A percentile compares a stretch with the other conserved stretches of the same genome.
Conservation (phyloP, 2,113 vertebrate species). For the Scopus umbretta region DNA sequence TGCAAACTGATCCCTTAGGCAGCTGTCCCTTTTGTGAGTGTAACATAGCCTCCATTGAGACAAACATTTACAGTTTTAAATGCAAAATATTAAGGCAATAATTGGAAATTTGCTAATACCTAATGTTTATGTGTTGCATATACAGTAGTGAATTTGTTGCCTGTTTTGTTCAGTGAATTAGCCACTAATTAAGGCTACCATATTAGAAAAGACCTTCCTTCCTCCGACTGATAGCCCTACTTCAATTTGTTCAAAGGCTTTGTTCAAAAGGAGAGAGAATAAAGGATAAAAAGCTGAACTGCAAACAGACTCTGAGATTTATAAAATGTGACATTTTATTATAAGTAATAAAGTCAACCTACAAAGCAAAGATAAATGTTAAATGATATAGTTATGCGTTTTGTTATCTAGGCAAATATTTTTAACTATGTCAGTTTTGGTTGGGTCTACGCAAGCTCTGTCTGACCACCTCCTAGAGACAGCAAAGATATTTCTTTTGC, state of each 20-base stretch:
- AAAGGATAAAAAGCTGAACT: background rate
- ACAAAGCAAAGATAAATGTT: background rate
- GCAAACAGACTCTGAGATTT: background rate
- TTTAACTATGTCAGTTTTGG: background rate
- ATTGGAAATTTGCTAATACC: background rate
- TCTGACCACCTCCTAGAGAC: background rate
- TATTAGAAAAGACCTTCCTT: background rate
- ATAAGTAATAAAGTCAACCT: constrained; percentile 28
- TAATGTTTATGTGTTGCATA: background rate
- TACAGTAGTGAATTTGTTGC: background rate
- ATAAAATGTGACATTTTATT: background rate
- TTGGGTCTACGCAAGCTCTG: background rate
- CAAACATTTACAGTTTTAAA: background rate
- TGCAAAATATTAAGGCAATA: background rate
- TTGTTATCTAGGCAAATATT: constrained; percentile 5
- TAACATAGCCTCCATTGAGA: background rate
- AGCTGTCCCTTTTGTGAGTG: background rate
- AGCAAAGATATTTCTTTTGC: background rate
- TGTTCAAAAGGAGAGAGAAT: background rate
- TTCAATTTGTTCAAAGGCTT: background rate
- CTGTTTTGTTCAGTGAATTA: background rate
- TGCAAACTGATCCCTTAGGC: background rate
- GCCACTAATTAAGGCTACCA: background rate
- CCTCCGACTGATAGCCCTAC: background rate
- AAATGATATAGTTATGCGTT: background rate